A percentile compares a stretch with the other conserved stretches of the same genome.
phyloP scores from a whole-genome alignment of 2,113 vertebrate genomes.

The Prolemur simus region DNA sequence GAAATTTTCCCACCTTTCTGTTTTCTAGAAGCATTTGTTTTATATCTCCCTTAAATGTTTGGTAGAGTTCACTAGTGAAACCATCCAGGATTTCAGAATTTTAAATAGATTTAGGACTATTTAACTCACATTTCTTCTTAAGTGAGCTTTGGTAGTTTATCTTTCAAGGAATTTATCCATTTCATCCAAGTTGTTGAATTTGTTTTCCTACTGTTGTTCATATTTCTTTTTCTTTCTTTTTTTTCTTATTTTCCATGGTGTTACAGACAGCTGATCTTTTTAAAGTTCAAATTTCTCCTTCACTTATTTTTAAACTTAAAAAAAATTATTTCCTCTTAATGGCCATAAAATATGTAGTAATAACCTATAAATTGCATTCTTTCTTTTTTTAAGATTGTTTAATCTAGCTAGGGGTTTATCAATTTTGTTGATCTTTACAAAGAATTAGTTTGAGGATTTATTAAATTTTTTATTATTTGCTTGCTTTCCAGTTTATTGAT shows the following conservation, averaged over 20 bases:
- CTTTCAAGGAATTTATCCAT: not conserved
- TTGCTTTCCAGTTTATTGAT: not conserved
- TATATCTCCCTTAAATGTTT: not conserved
- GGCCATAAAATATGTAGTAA: not conserved
- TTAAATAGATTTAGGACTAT: not conserved
- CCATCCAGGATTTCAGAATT: not conserved
- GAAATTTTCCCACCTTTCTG: not conserved
- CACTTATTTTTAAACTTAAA: not conserved
- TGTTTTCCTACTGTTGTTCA: not conserved
- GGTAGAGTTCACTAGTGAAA: not conserved
- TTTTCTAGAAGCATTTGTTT: not conserved
- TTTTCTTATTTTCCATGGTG: too few species aligned
- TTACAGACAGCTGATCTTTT: too few species aligned
- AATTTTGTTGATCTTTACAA: not conserved
- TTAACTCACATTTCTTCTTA: not conserved
- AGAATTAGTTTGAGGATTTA: not conserved
- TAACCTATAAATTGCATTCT: not conserved
- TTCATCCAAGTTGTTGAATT: not conserved
- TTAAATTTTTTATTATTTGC: not conserved
- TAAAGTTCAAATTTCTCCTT: not conserved
- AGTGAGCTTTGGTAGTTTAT: not conserved
- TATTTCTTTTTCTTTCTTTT: too few species aligned
- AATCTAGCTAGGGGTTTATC: not conserved
- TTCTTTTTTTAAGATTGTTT: not conserved
- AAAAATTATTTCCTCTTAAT: not conserved